These are phyloP conservation scores for Abrostola triplasia DNA, from an alignment of 2,888 invertebrate genomes.

Conservation along the genomic window DNA sequence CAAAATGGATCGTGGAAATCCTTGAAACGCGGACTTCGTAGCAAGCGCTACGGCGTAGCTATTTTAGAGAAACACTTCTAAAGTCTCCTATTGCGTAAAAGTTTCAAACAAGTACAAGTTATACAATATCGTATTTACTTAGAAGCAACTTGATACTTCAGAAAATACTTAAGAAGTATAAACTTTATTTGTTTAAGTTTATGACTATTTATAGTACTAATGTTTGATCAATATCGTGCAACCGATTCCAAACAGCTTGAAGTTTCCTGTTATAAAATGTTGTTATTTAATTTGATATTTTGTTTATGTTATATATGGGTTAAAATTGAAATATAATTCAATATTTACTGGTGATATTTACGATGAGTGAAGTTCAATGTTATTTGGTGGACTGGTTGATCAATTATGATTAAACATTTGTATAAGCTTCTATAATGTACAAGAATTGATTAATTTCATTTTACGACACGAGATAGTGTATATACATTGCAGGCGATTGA, in stretches of 20 bases:
- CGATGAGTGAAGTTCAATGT: conserved; percentile 3
- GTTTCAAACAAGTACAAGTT: conserved; percentile 27
- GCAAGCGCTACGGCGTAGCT: conserved; percentile 64
- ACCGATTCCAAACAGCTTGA: conserved; percentile 38
- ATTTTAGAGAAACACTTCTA: conserved; percentile 28
- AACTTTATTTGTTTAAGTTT: conserved; percentile 23
- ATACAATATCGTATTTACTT: conserved; percentile 19
- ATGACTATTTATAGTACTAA: conserved; percentile 37
- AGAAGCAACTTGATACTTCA: conserved; percentile 7
- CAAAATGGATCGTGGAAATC: conserved; percentile 2
- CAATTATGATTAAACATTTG: not conserved
- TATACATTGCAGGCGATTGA: no score
- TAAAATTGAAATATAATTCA: not conserved
- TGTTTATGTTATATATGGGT: conserved; percentile 28
- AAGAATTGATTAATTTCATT: no score
- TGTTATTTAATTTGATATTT: conserved; percentile 30
- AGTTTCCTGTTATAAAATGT: conserved; percentile 37
- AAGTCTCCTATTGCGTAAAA: conserved; percentile 35
- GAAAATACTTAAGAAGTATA: conserved; percentile 19
- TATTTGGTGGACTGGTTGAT: not conserved
- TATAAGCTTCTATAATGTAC: no score
- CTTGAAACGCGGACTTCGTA: conserved; percentile 48
- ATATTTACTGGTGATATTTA: not conserved
- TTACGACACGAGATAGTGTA: no score
- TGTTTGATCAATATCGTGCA: conserved; percentile 32